phyloP scores from a whole-genome alignment of 2,113 vertebrate genomes.

The Passerina amoena region DNA sequence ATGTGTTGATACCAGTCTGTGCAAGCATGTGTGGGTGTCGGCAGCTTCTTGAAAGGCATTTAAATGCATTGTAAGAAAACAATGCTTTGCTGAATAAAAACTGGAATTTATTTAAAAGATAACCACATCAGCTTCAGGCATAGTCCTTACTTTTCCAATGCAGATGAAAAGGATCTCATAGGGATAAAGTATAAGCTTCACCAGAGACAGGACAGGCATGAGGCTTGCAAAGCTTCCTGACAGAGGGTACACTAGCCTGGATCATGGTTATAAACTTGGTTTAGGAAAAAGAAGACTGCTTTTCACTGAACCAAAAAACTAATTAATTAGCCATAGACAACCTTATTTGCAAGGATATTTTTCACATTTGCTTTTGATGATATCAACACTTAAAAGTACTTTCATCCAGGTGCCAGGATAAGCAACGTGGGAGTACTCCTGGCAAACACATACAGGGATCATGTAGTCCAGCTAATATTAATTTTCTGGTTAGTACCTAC shows the following conservation, averaged over 20 bases:
- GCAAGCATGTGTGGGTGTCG: not conserved
- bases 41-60: not conserved
- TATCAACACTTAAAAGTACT: not conserved
- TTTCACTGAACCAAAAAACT: not conserved
- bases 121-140: not conserved
- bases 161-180: not conserved
- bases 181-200: not conserved
- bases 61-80: not conserved
- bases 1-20: not conserved
- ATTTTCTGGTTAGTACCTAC: not conserved
- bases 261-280: not conserved
- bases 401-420: not conserved
- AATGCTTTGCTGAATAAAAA: not conserved
- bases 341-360: not conserved
- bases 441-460: not conserved
- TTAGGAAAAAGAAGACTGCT: not conserved
- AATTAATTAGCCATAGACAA: not conserved
- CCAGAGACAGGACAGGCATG: not conserved
- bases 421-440: not conserved
- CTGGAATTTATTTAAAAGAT: not conserved
- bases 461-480: not conserved
- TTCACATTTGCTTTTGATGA: not conserved
- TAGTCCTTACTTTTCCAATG: not conserved
- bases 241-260: not conserved
- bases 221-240: not conserved